Evolutionary conservation across 1,140 invertebrate species (phyloP), one percentile per base, ranked within the genome.

Genomic region (Leptopilina boulardi): DNA sequence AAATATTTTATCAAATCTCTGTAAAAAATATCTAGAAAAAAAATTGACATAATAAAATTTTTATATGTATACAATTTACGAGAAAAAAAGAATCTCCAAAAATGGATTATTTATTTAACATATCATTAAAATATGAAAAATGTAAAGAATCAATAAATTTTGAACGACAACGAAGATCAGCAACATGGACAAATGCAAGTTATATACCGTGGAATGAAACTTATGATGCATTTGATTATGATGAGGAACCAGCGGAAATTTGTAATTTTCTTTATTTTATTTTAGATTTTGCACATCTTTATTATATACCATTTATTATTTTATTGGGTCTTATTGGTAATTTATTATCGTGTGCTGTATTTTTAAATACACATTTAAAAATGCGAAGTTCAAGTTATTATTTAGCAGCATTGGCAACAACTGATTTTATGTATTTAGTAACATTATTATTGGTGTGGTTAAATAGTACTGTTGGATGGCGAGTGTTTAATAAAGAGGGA

Each of bases 301-400:
- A 93, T 76, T 91, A 93, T 80, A 90, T 93, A 3, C 92, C 93
- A 0, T 77, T 88, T 0, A 93, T 93, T 10, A 92, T 94, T 26
- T 51, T 91, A 0, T 74, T 92, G 0, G 93, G 93, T 0, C 77
- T 93, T 5, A 78, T 93, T 0, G 93, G 93, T 2, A 94, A 94
- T 74, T 78, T 92, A 0, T 76, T 93, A 0, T 93, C 92, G 1
- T 93, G 92, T 78, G 59, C 93, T 0, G 93, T 94, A 0, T 94
- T 94, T 74, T 81, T 93, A 0, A 91, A 90, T 59, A 93, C 93
- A 0, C 91, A 93, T 71, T 77, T 94, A 1, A 92, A 91, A 73
- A 89, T 92, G 81, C 84, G 93, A 1, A 93, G 93, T 70, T 93
- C 93, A 0, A 93, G 92, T 47, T 93, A 93, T 42, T 94, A 94